Percentiles rank a stretch among this genome's conserved stretches.
phyloP scores from a whole-genome alignment of 2,113 vertebrate species.

The Synchiropus splendidus region DNA sequence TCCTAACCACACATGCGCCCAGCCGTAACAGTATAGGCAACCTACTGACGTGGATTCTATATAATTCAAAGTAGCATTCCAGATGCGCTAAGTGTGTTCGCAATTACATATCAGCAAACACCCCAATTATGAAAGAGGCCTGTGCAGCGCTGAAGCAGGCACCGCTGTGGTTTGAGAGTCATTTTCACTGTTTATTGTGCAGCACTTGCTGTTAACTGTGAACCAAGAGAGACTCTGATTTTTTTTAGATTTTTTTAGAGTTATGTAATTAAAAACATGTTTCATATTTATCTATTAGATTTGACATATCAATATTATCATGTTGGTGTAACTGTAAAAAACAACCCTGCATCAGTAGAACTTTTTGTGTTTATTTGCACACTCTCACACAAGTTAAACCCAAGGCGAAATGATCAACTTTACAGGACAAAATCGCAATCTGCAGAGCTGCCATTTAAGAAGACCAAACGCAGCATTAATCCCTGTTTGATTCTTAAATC shows the following conservation, averaged over 20 bases:
- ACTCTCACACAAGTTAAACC: constrained; percentile 24
- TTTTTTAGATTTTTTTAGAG: neutral
- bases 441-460: constrained; percentile 21
- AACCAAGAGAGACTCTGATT: constrained; percentile 4
- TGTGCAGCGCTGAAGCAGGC: constrained; percentile 23
- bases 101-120: constrained; percentile 50
- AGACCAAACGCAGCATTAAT: constrained; percentile 22
- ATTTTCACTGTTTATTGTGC: constrained; percentile 49
- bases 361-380: constrained; percentile 26
- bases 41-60: constrained; percentile 20
- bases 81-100: constrained; percentile 49
- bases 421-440: constrained; percentile 31
- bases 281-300: too few relatives aligned
- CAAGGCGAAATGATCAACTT: constrained; percentile 17
- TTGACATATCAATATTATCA: neutral
- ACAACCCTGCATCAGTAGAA: constrained; percentile 41
- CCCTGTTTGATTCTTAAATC: constrained; percentile 8
- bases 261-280: too few relatives aligned
- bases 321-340: too few relatives aligned
- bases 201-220: constrained; percentile 26
- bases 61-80: constrained; percentile 36
- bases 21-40: constrained; percentile 19
- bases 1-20: constrained; percentile 1
- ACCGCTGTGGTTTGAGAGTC: constrained; percentile 36
- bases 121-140: constrained; percentile 38